A percentile compares a stretch with the other conserved stretches of the same genome.
Evolutionary conservation across 1,140 invertebrate species (phyloP).

Genomic region (Neodiprion pinetum): DNA sequence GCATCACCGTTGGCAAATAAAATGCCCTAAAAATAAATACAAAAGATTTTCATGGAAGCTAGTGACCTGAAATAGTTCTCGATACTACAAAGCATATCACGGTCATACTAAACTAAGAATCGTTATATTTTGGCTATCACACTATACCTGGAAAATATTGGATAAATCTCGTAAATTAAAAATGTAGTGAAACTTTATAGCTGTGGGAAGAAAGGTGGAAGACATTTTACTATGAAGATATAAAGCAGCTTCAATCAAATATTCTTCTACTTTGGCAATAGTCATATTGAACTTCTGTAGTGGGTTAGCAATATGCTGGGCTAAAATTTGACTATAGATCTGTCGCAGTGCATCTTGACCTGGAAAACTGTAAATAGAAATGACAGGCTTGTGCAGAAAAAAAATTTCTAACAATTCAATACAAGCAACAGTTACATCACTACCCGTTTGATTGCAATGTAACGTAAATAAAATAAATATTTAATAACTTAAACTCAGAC

Average conservation of each 20-base stretch:
- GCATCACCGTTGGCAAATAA: conserved; percentile 86
- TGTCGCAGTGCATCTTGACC: conserved; percentile 78
- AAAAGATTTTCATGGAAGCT: background rate
- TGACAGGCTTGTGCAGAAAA: background rate
- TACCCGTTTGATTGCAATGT: too few relatives aligned
- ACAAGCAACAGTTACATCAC: too few relatives aligned
- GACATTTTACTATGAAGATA: conserved; percentile 80
- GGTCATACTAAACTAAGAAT: conserved; percentile 8
- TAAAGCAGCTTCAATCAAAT: conserved; percentile 76
- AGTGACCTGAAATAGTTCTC: background rate
- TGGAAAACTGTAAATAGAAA: conserved; percentile 74
- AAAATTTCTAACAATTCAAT: background rate
- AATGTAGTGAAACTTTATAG: conserved; percentile 93
- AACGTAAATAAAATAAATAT: background rate
- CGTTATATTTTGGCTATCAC: background rate
- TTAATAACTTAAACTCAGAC: conserved; percentile 10
- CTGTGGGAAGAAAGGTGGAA: conserved; percentile 85
- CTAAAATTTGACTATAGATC: conserved; percentile 85
- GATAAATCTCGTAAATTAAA: conserved; percentile 93
- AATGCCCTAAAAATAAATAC: conserved; percentile 72
- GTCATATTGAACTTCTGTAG: conserved; percentile 70
- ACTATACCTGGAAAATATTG: conserved; percentile 83
- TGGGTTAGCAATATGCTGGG: conserved; percentile 77
- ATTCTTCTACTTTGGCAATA: conserved; percentile 67
- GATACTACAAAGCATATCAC: background rate